Evolutionary conservation across 2,797 vertebrate genomes (phyloP).

Genomic region (Clarias platycephalus): DNA sequence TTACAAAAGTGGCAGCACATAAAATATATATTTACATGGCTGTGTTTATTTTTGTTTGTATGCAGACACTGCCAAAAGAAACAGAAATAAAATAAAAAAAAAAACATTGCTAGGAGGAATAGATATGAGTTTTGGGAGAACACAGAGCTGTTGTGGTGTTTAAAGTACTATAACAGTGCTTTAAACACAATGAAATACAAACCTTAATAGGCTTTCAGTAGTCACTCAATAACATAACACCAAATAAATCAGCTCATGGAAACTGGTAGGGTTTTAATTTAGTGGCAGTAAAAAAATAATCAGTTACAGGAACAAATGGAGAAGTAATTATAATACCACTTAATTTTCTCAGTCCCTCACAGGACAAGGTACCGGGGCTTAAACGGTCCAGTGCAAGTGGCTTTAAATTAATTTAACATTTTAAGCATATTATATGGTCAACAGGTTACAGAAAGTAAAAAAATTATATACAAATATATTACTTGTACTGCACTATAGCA

Average conservation of each 20-base stretch:
- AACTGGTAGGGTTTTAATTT: constrained; percentile 46
- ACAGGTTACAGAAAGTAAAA: constrained; percentile 12
- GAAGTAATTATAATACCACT: constrained; percentile 52
- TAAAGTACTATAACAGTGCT: constrained; percentile 50
- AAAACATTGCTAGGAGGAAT: constrained; percentile 35
- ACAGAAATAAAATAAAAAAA: neutral
- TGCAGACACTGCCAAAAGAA: neutral
- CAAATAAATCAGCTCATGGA: constrained; percentile 53
- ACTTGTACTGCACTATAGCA: neutral
- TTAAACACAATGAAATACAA: constrained; percentile 40
- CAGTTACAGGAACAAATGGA: constrained; percentile 55
- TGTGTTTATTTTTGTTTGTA: constrained; percentile 7
- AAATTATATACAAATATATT: neutral
- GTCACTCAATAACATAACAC: constrained; percentile 47
- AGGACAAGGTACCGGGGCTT: constrained; percentile 25
- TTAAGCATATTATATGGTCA: constrained; percentile 29
- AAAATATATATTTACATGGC: neutral
- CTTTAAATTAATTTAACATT: constrained; percentile 8
- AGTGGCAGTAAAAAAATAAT: constrained; percentile 52
- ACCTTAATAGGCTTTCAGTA: constrained; percentile 45
- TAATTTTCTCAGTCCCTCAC: constrained; percentile 43
- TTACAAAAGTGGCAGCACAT: neutral
- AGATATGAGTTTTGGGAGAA: no score
- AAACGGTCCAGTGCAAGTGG: constrained; percentile 22
- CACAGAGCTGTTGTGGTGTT: no score